Conservation (phyloP, 2,113 vertebrate species). For the Lagopus leucura region DNA sequence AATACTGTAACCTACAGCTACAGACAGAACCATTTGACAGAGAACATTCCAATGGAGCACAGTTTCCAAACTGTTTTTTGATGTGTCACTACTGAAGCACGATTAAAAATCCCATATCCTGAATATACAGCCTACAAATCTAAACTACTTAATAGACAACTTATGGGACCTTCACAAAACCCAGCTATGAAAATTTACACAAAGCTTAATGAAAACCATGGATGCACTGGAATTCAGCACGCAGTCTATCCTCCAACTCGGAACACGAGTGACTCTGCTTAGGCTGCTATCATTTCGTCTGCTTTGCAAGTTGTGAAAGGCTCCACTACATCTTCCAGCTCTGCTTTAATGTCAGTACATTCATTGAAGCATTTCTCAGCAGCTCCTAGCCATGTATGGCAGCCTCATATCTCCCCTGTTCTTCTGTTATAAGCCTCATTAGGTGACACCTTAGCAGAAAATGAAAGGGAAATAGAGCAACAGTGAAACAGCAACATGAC, state of each 20-base stretch:
- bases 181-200: background rate
- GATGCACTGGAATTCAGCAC: background rate
- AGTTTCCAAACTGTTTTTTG: background rate
- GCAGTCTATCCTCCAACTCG: background rate
- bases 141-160: constrained; percentile 43
- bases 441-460: background rate
- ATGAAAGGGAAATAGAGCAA: background rate
- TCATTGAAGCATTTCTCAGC: background rate
- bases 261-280: background rate
- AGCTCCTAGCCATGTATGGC: fast-evolving
- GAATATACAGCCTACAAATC: background rate
- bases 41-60: background rate
- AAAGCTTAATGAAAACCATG: constrained; percentile 44
- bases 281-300: background rate
- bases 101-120: background rate
- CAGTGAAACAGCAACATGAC: background rate
- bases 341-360: background rate
- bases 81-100: background rate
- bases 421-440: background rate
- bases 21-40: background rate
- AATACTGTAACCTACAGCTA: background rate
- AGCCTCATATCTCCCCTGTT: background rate
- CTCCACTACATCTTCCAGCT: background rate
- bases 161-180: constrained; percentile 25
- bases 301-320: background rate